Evolutionary conservation across 2,888 invertebrate genomes (phyloP).

Genomic region (Cyclophora albipunctata): DNA sequence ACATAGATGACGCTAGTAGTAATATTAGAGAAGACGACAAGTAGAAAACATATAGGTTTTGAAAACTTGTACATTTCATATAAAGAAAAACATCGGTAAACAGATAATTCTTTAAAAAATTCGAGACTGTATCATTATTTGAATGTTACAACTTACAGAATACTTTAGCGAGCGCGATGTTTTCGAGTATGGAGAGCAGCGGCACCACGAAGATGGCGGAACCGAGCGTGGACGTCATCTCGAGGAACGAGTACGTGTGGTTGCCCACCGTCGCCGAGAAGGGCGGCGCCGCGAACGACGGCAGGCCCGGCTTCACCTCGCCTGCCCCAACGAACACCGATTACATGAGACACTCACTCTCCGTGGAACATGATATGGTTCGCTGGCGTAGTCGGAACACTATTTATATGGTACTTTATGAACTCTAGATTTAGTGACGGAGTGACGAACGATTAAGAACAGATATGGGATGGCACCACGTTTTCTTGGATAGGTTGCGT

Average conservation of each 20-base stretch:
- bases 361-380: neutral
- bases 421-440: too few species aligned
- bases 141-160: constrained; percentile 72
- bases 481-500: too few species aligned
- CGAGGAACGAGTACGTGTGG: constrained; percentile 77
- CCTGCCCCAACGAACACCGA: constrained; percentile 49
- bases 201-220: constrained; percentile 91
- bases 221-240: constrained; percentile 87
- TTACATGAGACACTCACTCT: neutral
- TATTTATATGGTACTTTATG: too few species aligned
- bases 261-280: constrained; percentile 80
- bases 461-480: too few species aligned
- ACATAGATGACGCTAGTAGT: too few species aligned
- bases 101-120: too few species aligned
- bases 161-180: constrained; percentile 96
- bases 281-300: constrained; percentile 78
- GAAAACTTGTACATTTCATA: too few species aligned
- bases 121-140: too few species aligned
- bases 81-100: too few species aligned
- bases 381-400: neutral
- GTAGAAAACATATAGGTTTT: too few species aligned
- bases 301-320: constrained; percentile 82
- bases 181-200: constrained; percentile 91
- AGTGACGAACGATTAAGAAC: too few species aligned
- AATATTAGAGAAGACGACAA: too few species aligned